Evolutionary conservation across 2,888 invertebrate genomes (phyloP), one percentile per base, ranked within the genome.

Genomic region (Amphipyra berbera): DNA sequence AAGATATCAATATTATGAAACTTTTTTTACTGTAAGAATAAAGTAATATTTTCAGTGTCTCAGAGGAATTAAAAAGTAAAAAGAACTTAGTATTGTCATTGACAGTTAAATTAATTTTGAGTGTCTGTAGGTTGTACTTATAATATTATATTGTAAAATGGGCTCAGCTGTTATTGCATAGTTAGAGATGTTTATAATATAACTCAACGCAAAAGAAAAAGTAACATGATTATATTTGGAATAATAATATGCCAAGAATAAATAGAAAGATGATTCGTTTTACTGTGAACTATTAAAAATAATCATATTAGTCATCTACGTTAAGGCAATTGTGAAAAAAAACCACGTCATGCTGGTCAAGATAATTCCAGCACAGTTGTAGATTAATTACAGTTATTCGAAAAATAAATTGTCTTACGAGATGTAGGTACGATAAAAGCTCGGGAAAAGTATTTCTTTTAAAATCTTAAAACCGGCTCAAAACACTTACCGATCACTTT

Each of bases 401-500:
- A 15, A 21, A 54, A 63, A 61, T 63, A 33, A 44, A 47, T 66
- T 61, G 30, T 60, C 27, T 46, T 10, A 13, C 56, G 6, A 61
- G 67, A 80, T 67, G 63, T 21, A 21, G 21, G 21, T 72, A 78
- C 59, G 75, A 68, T 75, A 65, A 74, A 68, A 75, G 64, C 70
- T 21, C 21, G 21, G 21, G 21, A 21, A 21, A 21, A 21, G 3
- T 55, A 56, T 61, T 59, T 30, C 67, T 61, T 63, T 44, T 8
- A 58, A 61, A 69, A 35, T 46, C 15, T 46, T 52, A 75, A 68
- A 65, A 74, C 81, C 76, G 61, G 73, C 68, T 60, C 48, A 52
- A 62, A 70, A 63, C 59, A 85, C 83, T 85, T 76, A 88, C 86
- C 87, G 48, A 70, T 62, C 46, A 55, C 53, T 57, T 70, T 58